These are phyloP conservation scores for Urocyon cinereoargenteus DNA, from an alignment of 2,797 vertebrate species.

Conservation along the genomic window DNA sequence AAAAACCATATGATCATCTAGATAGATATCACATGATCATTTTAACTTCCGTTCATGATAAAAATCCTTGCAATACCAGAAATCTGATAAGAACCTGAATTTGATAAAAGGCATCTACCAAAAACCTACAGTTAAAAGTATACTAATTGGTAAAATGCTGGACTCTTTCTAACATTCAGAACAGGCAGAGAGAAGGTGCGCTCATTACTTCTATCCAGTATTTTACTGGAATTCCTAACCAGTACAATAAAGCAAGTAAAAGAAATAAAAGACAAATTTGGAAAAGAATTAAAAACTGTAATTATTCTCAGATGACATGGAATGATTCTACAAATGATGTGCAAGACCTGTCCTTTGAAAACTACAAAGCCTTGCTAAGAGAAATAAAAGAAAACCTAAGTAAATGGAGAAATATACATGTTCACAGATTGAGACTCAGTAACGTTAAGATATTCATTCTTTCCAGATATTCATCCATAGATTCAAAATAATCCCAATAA, in stretches of 20 bases:
- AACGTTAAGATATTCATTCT: background rate
- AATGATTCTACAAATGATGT: background rate
- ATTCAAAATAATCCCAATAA: background rate
- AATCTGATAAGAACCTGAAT: background rate
- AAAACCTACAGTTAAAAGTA: background rate
- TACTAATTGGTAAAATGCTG: background rate
- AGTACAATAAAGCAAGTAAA: background rate
- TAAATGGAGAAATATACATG: background rate
- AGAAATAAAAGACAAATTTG: background rate
- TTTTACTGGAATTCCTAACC: background rate
- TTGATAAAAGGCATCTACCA: background rate
- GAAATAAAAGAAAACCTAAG: conserved; percentile 3
- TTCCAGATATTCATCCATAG: background rate
- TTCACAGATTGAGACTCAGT: background rate
- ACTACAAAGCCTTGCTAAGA: background rate
- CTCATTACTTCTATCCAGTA: background rate
- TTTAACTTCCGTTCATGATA: conserved; percentile 1
- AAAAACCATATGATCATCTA: background rate
- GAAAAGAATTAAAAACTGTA: background rate
- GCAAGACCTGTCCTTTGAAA: background rate
- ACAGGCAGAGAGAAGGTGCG: background rate
- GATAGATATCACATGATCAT: background rate
- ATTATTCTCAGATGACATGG: background rate
- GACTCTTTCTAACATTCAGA: background rate
- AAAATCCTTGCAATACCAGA: background rate